Conservation (phyloP, 2,113 vertebrate species). For the Bubo bubo region DNA sequence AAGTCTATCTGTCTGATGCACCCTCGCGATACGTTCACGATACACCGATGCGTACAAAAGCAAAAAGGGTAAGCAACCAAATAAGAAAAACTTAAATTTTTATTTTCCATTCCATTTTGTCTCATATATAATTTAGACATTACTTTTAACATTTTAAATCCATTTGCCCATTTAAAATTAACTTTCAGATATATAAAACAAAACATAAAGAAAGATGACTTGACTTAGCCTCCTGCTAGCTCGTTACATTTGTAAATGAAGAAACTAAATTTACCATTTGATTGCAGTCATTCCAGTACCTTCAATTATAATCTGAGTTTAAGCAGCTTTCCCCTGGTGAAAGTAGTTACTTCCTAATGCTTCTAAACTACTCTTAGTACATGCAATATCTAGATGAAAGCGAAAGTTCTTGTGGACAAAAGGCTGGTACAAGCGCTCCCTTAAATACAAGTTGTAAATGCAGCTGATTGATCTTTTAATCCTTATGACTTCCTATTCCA, state of each 20-base stretch:
- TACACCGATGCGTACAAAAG: slow-evolving; percentile 84
- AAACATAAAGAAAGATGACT: neutral
- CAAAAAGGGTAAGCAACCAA: slow-evolving; percentile 89
- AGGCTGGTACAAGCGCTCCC: neutral
- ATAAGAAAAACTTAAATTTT: neutral
- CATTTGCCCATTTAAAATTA: slow-evolving; percentile 21
- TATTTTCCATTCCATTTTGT: neutral
- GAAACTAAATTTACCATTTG: neutral
- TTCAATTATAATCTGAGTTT: neutral
- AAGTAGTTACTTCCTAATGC: neutral
- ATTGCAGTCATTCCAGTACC: neutral
- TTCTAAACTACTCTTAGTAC: neutral
- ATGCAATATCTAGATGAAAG: neutral
- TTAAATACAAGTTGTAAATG: neutral
- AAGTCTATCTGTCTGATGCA: slow-evolving; percentile 92
- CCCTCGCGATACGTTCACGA: slow-evolving; percentile 85
- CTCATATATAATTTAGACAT: neutral
- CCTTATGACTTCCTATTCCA: neutral
- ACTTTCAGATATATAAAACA: neutral
- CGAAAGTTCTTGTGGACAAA: neutral
- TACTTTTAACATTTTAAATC: slow-evolving; percentile 24
- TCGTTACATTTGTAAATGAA: neutral
- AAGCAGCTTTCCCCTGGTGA: neutral
- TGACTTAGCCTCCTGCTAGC: neutral
- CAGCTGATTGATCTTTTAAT: neutral